Base-by-base conservation (phyloP, 1,140 invertebrate genomes). In the Potamilus streckersoni region DNA sequence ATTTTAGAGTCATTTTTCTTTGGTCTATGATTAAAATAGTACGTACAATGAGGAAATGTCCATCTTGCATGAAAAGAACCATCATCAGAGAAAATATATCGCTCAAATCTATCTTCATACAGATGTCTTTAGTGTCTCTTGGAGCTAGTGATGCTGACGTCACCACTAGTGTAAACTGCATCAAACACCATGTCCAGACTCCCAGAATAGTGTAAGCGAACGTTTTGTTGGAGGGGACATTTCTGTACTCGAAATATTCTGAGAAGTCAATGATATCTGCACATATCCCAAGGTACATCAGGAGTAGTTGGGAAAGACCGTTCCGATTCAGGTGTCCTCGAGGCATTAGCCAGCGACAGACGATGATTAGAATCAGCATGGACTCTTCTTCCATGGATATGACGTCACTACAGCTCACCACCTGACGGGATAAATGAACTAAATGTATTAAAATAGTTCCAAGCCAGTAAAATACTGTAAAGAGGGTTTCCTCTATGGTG, bases 341-440 rank as follows among this genome's bases (percentile, higher is more conserved):
- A 5, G 96, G 95, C 69, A 97, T 90, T 89, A 97, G 92, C 84
- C 95, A 96, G 57, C 95, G 91, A 5, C 95, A 95, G 63, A 96
- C 93, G 80, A 96, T 96, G 12, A 97, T 89, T 14, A 95, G 94
- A 49, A 96, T 88, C 94, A 96, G 95, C 20, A 97, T 90, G 83
- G 96, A 94, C 88, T 96, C 95, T 81, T 96, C 95, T 49, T 49
- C 38, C 38, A 49, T 49, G 38, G 38, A 49, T 6, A 49, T 49
- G 38, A 49, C 38, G 38, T 49, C 38, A 49, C 6, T 49, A 49
- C 38, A 49, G 38, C 38, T 49, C 38, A 49, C 6, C 38, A 49
- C 38, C 38, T 49, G 38, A 6, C 38, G 38, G 38, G 38, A 49
- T 49, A 49, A 49, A 49, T 49, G 38, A 11, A 49, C 6, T 49